Base-by-base conservation (phyloP, 2,888 invertebrate species). In the Lasioglossum lativentre region DNA sequence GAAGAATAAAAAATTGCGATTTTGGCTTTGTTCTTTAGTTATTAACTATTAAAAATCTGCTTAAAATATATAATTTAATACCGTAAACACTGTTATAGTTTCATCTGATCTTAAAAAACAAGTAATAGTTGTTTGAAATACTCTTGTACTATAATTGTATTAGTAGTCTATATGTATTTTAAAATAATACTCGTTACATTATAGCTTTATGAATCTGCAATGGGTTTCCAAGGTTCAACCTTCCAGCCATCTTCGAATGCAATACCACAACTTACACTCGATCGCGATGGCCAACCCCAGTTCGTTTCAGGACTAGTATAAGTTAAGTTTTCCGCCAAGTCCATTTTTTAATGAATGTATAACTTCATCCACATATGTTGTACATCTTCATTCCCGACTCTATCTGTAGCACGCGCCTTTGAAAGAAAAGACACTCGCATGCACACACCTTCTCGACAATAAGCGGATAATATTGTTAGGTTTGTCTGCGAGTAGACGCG, bases 261-360 rank as follows among this genome's bases (percentile, higher is more conserved):
- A 74, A 93, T 94, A 82, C 94, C 96, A n/a, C 96, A 96, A 90
- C 93, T 96, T 75, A 96, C 96, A 59, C 95, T 96, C 80, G 96
- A 96, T 92, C 95, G 96, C 88, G 96, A 96, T 86, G 96, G 96
- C 76, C 96, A 96, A 92, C 96, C 96, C 23, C 96, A 96, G 92
- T 96, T 96, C 90, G 96, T 96, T 87, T 96, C 96, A 78, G 96
- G 96, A 93, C 95, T 96, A 92, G 96, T 96, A 92, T 96, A 95
- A 95, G 88, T 80, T 76, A 77, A 82, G 82, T 84, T 82, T 78
- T 78, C 75, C 42, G 85, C 80, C 86, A 83, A 79, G 42, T 81
- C 81, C 86, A 45, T 89, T 88, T 89, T 87, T 90, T 88, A 88
- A 91, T 89, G 89, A 85, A 90, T 88, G 90, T 91, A 89, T 92